Base-by-base conservation (phyloP, 2,797 vertebrate species). In the Centropyge bicolor region DNA sequence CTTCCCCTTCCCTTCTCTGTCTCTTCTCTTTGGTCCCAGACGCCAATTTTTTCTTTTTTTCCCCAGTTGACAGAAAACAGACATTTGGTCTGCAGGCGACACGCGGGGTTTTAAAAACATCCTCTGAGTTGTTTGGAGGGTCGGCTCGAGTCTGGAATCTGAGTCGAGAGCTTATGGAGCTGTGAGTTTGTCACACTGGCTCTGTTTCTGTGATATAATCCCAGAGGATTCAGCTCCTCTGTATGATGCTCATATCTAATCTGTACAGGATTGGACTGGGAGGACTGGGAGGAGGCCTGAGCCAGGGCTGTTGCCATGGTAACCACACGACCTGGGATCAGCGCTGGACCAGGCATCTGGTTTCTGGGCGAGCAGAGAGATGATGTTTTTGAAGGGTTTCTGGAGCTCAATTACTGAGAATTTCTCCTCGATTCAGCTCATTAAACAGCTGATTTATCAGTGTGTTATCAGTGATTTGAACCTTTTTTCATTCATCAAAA, bases 231-330 rank as follows among this genome's bases (percentile, higher is more conserved):
- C 83, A 62, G 38, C 60, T 78, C 43, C 64, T 70, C 82, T 67
- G 66, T 84, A 22, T 81, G 76, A 86, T 70, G 85, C 49, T 81
- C 59, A 57, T 85, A 86, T 90, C 78, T 87, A 84, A 93, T 88
- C 84, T 86, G 83, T 36, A 1, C 81, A 79, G 89, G 84, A 89
- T 89, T 86, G 85, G 76, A 70, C 70, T 69, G 19, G 38, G 63
- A 81, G 79, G 75, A 62, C 70, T 66, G 70, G 55, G 63, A 70
- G 38, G 62, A 70, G 54, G 80, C 63, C 45, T 66, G 69, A 88
- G 77, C 75, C 77, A 24, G 65, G 72, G 70, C 77, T 83, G 90
- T 92, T 89, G 83, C 89, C 79, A 90, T 84, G 86, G 91, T 73
- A 70, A 91, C 89, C 51, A 0, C 6, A 54, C 51, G 79, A 67